A percentile compares a stretch with the other conserved stretches of the same genome.
Evolutionary conservation across 2,113 vertebrate genomes (phyloP).

Genomic region (Dendropsophus ebraccatus): DNA sequence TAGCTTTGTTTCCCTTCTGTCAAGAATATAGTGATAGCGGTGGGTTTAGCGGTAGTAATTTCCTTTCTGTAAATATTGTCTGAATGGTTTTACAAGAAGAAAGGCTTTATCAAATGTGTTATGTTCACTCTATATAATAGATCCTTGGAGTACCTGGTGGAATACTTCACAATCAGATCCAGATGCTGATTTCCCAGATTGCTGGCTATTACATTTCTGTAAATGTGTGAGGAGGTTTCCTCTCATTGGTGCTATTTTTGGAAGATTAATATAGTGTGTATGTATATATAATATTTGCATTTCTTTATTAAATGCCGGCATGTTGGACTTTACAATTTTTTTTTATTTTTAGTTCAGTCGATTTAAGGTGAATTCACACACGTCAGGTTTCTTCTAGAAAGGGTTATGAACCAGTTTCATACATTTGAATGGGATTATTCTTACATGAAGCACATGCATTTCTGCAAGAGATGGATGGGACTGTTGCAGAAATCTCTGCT

Average conservation of each 20-base stretch:
- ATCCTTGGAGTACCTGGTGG: conserved; percentile 33
- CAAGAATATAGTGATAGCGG: conserved; percentile 1
- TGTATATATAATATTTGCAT: neutral
- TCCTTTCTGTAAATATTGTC: conserved; percentile 30
- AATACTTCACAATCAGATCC: conserved; percentile 31
- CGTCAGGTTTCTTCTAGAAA: neutral
- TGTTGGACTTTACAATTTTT: neutral
- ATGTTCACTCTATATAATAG: conserved; percentile 15
- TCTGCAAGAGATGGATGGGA: no score
- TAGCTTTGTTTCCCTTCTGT: conserved; percentile 4
- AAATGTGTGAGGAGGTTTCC: conserved; percentile 7
- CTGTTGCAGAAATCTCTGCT: no score
- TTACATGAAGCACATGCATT: no score
- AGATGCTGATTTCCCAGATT: conserved; percentile 28
- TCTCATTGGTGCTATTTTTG: neutral
- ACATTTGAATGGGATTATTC: no score
- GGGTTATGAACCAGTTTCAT: no score
- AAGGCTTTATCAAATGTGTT: conserved; percentile 4
- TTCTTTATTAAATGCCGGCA: neutral
- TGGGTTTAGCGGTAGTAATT: conserved; percentile 27
- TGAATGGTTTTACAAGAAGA: conserved; percentile 22
- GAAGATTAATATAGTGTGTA: neutral
- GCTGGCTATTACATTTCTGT: conserved; percentile 28
- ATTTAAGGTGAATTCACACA: neutral
- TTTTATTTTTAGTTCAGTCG: neutral